These are phyloP conservation scores for Sarcophaga peregrina DNA, from an alignment of 1,140 invertebrate genomes.

Conservation along the genomic window DNA sequence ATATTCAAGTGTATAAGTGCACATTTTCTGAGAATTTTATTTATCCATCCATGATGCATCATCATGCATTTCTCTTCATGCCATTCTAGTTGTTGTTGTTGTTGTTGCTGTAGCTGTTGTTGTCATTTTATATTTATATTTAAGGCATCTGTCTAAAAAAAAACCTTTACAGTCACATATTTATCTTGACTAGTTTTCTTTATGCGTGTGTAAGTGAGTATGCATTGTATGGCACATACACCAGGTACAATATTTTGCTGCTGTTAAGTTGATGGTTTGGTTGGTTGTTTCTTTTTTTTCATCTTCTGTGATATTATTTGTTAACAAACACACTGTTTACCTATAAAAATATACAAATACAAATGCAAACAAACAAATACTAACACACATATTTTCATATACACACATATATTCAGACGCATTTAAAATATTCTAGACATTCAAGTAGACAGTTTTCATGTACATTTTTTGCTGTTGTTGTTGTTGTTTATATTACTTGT, in stretches of 20 bases:
- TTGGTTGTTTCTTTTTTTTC: no score
- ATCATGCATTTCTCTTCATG: neutral
- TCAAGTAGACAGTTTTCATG: slow-evolving; percentile 26
- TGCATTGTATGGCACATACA: no score
- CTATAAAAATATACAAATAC: neutral
- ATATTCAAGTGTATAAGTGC: neutral
- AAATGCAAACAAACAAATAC: neutral
- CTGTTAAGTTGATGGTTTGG: no score
- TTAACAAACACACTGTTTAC: neutral
- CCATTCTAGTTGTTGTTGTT: neutral
- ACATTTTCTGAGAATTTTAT: neutral
- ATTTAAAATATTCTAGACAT: slow-evolving; percentile 26
- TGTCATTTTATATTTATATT: neutral
- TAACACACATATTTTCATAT: neutral
- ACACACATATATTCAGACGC: no score
- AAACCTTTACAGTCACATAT: neutral
- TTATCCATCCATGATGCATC: neutral
- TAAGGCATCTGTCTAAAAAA: neutral
- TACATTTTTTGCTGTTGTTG: neutral
- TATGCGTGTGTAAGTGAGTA: no score
- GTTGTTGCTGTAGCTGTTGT: neutral
- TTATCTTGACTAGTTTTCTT: neutral
- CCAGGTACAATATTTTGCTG: neutral
- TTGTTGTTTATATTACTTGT: neutral
- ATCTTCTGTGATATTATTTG: neutral